Percentiles rank a stretch among this genome's conserved stretches.
Evolutionary conservation across 2,888 invertebrate species (phyloP).

Genomic region (Tenthredo livida): DNA sequence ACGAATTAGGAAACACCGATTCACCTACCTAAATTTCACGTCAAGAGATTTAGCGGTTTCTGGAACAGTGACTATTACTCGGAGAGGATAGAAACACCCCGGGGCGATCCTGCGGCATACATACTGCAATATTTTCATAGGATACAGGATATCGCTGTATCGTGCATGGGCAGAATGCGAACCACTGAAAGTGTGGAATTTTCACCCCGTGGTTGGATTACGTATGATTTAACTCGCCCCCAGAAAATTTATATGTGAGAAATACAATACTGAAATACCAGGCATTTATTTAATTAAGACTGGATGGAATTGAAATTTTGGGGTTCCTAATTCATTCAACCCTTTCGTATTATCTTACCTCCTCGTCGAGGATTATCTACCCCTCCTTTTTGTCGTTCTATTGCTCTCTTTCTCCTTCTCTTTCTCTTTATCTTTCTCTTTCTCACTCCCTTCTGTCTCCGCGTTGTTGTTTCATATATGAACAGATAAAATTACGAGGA

Average conservation of each 20-base stretch:
- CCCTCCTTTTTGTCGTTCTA: not conserved
- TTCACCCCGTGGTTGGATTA: conserved; percentile 52
- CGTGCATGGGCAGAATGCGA: not conserved
- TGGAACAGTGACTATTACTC: conserved; percentile 33
- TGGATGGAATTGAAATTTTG: conserved; percentile 48
- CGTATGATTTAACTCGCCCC: conserved; percentile 51
- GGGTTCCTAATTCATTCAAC: conserved; percentile 50
- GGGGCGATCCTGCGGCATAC: not conserved
- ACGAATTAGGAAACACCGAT: conserved; percentile 58
- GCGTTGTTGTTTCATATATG: not conserved
- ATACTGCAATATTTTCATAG: too few relatives aligned
- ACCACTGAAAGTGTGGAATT: conserved; percentile 52
- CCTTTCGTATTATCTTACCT: conserved; percentile 50
- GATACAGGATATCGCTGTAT: too few relatives aligned
- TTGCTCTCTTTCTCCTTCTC: not conserved
- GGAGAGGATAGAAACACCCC: not conserved
- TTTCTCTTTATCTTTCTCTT: not conserved
- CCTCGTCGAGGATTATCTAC: conserved; percentile 26
- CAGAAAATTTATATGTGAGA: conserved; percentile 43
- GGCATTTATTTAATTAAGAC: conserved; percentile 52
- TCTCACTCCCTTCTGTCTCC: not conserved
- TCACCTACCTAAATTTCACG: conserved; percentile 9
- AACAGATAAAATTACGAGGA: conserved; percentile 24
- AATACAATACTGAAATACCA: conserved; percentile 50
- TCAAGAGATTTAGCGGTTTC: conserved; percentile 40